Percentiles rank a stretch among this genome's conserved stretches.
Evolutionary conservation across 2,113 vertebrate species (phyloP).

Genomic region (Myodes glareolus): DNA sequence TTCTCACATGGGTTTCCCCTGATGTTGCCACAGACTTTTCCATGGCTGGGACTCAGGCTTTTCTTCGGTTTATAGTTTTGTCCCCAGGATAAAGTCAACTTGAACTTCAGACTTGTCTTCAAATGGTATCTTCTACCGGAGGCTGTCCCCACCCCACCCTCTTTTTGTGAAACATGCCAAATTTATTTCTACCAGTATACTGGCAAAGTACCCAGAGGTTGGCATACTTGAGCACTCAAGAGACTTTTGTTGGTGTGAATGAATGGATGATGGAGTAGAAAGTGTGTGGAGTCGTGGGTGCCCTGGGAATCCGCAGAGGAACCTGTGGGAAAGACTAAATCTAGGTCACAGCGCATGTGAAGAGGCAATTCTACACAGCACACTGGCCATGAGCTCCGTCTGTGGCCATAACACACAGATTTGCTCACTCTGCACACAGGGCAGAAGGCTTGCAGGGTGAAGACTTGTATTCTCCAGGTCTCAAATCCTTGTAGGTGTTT

Average conservation of each 20-base stretch:
- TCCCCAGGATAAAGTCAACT: neutral
- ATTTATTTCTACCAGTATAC: neutral
- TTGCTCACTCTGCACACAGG: fast-evolving
- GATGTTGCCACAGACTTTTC: neutral
- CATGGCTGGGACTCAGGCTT: neutral
- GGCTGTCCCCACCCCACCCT: neutral
- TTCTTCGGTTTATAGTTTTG: neutral
- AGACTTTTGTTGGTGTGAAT: neutral
- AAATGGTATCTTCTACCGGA: neutral
- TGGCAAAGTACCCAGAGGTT: neutral
- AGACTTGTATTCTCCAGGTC: neutral
- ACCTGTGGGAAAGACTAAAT: neutral
- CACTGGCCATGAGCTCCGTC: neutral
- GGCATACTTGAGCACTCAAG: neutral
- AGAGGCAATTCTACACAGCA: neutral
- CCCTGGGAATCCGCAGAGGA: neutral
- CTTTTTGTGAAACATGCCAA: neutral
- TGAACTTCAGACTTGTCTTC: neutral
- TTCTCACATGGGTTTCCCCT: neutral
- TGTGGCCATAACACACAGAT: fast-evolving
- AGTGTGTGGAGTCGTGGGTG: neutral
- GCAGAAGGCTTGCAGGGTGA: fast-evolving
- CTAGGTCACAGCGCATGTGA: neutral
- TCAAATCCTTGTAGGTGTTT: neutral
- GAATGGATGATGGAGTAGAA: neutral